phyloP scores from a whole-genome alignment of 1,140 invertebrate species.

The Pogonognathellus flavescens region DNA sequence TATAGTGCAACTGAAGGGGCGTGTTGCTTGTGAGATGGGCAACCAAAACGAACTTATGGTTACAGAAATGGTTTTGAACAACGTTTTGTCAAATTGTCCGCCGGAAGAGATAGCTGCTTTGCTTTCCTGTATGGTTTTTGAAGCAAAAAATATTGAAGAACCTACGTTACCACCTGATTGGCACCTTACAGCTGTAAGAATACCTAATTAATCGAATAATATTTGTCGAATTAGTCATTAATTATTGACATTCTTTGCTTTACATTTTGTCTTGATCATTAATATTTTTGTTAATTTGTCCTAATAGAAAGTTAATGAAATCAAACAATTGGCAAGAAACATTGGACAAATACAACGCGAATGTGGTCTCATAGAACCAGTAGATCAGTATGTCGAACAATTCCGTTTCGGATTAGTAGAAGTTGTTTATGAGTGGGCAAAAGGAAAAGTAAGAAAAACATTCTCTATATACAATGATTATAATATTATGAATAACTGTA shows the following conservation, averaged over 20 bases:
- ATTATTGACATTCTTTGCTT: background rate
- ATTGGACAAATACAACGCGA: conserved; percentile 75
- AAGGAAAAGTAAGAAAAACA: conserved; percentile 77
- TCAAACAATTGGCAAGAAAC: conserved; percentile 72
- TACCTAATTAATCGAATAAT: conserved; percentile 12
- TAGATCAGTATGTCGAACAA: conserved; percentile 73
- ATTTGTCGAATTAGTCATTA: too few relatives aligned
- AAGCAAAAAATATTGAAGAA: conserved; percentile 79
- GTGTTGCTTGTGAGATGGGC: conserved; percentile 96
- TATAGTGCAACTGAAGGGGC: conserved; percentile 86
- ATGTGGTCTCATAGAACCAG: conserved; percentile 73
- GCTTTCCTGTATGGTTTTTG: conserved; percentile 92
- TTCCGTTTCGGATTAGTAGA: conserved; percentile 92
- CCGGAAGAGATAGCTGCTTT: conserved; percentile 93
- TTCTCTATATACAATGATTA: background rate
- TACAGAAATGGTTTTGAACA: conserved; percentile 95
- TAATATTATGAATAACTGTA: too few relatives aligned
- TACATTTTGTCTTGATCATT: conserved; percentile 40
- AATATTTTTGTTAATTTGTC: conserved; percentile 57
- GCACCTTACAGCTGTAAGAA: conserved; percentile 52
- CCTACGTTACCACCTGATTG: conserved; percentile 71
- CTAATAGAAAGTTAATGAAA: conserved; percentile 74
- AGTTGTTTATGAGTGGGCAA: conserved; percentile 97
- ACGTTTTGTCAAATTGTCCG: conserved; percentile 86
- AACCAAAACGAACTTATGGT: conserved; percentile 91